Evolutionary conservation across 2,888 invertebrate genomes (phyloP).

Genomic region (Drosophila paranaensis): DNA sequence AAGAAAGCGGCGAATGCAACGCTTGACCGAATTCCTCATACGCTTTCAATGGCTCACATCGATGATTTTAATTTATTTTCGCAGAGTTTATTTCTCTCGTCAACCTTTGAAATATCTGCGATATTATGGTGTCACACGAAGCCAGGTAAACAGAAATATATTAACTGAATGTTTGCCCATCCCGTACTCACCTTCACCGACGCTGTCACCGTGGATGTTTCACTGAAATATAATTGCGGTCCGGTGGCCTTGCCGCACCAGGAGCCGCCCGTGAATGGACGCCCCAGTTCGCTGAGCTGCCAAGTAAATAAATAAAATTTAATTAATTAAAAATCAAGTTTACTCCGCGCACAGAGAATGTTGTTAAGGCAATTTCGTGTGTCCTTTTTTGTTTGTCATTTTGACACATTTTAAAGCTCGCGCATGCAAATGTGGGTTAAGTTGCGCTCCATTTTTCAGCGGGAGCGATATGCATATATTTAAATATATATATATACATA

Average conservation of each 20-base stretch:
- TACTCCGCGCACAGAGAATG: conserved; percentile 35
- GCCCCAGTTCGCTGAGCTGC: conserved; percentile 93
- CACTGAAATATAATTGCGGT: conserved; percentile 94
- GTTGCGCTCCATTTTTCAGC: conserved; percentile 38
- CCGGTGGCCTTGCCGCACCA: conserved; percentile 95
- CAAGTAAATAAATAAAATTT: conserved; percentile 73
- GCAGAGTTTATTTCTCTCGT: neutral
- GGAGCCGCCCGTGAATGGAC: conserved; percentile 94
- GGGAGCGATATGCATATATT: conserved; percentile 3
- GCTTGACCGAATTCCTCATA: neutral
- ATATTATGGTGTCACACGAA: neutral
- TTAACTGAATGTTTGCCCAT: conserved; percentile 6
- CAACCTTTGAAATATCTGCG: neutral
- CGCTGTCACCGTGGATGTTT: conserved; percentile 94
- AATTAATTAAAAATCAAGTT: conserved; percentile 74
- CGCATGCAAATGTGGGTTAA: conserved; percentile 54
- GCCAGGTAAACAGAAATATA: conserved; percentile 1
- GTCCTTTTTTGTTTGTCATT: conserved; percentile 9
- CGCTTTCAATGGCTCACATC: neutral
- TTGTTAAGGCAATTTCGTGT: conserved; percentile 44
- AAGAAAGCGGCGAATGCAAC: neutral
- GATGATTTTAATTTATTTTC: neutral
- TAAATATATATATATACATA: too few species aligned
- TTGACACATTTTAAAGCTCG: conserved; percentile 52
- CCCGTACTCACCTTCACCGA: conserved; percentile 88